These are phyloP conservation scores for Diplosoma virens DNA, from an alignment of 23 tunicate genomes.

Conservation along the genomic window DNA sequence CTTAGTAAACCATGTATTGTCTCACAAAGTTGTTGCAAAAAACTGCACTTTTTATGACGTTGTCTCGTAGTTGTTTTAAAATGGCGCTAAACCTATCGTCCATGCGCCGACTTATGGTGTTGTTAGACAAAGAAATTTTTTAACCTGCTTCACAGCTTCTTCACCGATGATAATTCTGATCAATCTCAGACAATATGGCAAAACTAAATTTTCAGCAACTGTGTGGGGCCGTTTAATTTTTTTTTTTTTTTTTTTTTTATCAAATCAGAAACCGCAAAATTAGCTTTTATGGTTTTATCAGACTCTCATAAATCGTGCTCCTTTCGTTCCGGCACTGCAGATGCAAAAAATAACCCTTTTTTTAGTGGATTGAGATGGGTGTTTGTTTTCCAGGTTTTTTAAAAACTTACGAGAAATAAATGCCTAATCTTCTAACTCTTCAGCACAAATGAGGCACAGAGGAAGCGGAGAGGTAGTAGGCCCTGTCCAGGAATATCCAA, in stretches of 20 bases:
- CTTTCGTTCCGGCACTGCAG: background rate
- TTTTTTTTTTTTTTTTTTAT: no score
- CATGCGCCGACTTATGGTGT: background rate
- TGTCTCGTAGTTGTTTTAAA: background rate
- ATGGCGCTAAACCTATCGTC: background rate
- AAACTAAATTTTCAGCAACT: background rate
- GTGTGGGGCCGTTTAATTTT: background rate
- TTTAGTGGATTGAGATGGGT: background rate
- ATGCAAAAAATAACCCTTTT: background rate
- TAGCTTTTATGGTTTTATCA: background rate
- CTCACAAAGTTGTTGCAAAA: no score
- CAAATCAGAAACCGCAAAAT: background rate
- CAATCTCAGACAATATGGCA: background rate
- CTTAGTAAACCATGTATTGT: no score
- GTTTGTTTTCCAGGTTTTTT: background rate
- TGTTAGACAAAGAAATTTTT: background rate
- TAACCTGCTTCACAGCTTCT: background rate
- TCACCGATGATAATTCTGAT: background rate
- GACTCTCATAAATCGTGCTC: background rate
- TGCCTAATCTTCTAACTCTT: background rate
- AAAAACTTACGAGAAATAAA: background rate
- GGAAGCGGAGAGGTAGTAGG: background rate
- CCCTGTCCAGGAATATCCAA: background rate
- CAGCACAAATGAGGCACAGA: background rate
- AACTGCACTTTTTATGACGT: background rate